Conservation (phyloP, 2,888 invertebrate species). For the Escarpia spicata region DNA sequence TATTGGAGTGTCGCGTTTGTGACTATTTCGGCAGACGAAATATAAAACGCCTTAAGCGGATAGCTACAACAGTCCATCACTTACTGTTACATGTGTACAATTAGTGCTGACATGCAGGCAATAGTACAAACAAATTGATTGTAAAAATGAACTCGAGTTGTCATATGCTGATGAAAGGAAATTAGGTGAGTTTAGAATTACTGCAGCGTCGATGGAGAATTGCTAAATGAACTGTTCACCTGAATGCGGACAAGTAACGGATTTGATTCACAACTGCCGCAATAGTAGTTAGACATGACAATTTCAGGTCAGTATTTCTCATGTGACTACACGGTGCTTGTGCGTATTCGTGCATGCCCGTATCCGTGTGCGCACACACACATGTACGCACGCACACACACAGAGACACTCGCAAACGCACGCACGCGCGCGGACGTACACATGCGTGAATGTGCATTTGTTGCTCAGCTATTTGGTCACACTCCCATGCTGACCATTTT, state of each 20-base stretch:
- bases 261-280: not conserved
- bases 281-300: not conserved
- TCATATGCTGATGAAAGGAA: not conserved
- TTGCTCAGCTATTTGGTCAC: no score
- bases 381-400: no score
- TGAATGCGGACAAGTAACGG: not conserved
- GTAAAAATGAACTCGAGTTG: no score
- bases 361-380: not conserved
- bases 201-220: constrained; percentile 1
- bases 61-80: not conserved
- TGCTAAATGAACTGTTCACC: not conserved
- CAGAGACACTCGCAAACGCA: no score
- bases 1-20: not conserved
- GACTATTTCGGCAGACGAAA: not conserved
- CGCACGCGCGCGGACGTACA: no score
- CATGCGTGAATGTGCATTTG: no score
- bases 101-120: not conserved
- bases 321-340: not conserved
- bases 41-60: not conserved
- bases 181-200: not conserved
- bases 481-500: no score
- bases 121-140: not conserved
- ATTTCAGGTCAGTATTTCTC: not conserved
- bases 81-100: not conserved
- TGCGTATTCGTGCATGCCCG: not conserved